phyloP scores from a whole-genome alignment of 1,140 invertebrate species.

The Palaemon carinicauda region DNA sequence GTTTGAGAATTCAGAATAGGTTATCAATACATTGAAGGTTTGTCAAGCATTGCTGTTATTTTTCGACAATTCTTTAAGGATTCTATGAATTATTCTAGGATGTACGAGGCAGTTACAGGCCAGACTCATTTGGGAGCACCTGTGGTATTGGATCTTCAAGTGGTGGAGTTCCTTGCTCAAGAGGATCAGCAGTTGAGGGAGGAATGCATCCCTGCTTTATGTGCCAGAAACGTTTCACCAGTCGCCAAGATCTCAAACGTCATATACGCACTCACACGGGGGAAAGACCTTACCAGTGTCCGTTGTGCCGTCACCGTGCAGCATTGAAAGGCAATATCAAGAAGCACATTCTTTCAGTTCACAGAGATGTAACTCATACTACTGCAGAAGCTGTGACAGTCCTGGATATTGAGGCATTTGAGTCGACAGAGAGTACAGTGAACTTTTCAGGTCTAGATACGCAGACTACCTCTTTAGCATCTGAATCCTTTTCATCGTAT shows the following conservation, averaged over 20 bases:
- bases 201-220: slow-evolving; percentile 30
- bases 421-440: not conserved
- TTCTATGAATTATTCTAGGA: slow-evolving; percentile 35
- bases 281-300: slow-evolving; percentile 46
- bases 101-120: slow-evolving; percentile 42
- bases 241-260: slow-evolving; percentile 36
- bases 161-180: not conserved
- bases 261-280: slow-evolving; percentile 45
- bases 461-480: no score
- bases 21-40: not conserved
- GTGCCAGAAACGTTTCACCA: slow-evolving; percentile 50
- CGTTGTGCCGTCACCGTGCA: slow-evolving; percentile 38
- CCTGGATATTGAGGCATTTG: not conserved
- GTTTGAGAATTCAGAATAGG: no score
- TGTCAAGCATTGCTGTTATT: not conserved
- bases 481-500: no score
- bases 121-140: slow-evolving; percentile 13
- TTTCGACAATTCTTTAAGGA: slow-evolving; percentile 22
- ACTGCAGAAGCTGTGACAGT: not conserved
- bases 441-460: no score
- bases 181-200: not conserved
- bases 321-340: slow-evolving; percentile 49
- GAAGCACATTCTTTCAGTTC: slow-evolving; percentile 43
- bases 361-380: slow-evolving; percentile 19
- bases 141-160: not conserved